These are phyloP conservation scores for Mayetiola destructor DNA, from an alignment of 2,888 invertebrate genomes.

Conservation along the genomic window DNA sequence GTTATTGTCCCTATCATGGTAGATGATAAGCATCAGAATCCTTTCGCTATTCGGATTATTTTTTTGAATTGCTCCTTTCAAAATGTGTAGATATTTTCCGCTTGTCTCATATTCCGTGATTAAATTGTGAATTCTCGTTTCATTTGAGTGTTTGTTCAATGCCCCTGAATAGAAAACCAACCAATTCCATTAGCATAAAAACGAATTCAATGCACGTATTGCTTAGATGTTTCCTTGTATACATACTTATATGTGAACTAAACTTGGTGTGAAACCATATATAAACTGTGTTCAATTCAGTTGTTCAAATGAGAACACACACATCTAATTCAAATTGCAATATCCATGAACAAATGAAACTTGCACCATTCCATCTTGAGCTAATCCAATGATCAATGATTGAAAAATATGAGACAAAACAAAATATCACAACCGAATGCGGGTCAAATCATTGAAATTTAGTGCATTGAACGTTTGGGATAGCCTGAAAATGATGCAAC, in stretches of 20 bases:
- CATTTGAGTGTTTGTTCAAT: neutral
- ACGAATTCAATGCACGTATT: conserved; percentile 9
- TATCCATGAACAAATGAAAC: too few relatives aligned
- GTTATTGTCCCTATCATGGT: too few relatives aligned
- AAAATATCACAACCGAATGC: neutral
- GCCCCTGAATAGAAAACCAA: too few relatives aligned
- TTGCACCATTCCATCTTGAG: too few relatives aligned
- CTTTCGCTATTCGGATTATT: too few relatives aligned
- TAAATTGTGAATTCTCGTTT: neutral
- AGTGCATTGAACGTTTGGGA: neutral
- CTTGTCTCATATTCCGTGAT: neutral
- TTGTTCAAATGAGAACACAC: too few relatives aligned
- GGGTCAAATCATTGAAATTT: neutral
- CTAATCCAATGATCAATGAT: neutral
- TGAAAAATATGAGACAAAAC: neutral
- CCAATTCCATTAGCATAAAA: conserved; percentile 10
- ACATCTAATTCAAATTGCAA: too few relatives aligned
- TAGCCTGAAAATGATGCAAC: neutral
- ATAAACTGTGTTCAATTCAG: too few relatives aligned
- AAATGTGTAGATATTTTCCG: neutral
- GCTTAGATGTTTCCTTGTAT: conserved; percentile 3
- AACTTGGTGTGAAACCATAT: too few relatives aligned
- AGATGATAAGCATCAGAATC: too few relatives aligned
- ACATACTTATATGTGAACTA: too few relatives aligned
- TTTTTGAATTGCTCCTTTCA: neutral